Percentiles rank a stretch among this genome's conserved stretches.
phyloP scores from a whole-genome alignment of 2,113 vertebrate genomes.

The Alces alces region DNA sequence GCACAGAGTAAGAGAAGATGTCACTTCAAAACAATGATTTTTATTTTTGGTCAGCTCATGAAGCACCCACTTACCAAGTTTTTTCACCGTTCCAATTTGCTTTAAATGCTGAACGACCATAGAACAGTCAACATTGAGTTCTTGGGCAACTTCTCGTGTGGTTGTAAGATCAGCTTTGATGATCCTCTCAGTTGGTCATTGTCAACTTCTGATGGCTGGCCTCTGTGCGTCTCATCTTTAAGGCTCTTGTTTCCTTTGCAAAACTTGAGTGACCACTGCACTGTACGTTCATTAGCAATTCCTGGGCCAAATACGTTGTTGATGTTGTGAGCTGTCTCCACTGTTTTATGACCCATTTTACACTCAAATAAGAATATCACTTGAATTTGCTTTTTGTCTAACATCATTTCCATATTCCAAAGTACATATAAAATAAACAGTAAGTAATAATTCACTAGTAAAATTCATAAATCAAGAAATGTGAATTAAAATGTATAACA shows the following conservation, averaged over 20 bases:
- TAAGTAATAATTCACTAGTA: not conserved
- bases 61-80: not conserved
- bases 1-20: not conserved
- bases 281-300: not conserved
- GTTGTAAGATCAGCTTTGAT: not conserved
- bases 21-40: not conserved
- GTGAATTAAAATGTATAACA: not conserved
- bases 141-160: not conserved
- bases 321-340: not conserved
- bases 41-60: not conserved
- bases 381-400: not conserved
- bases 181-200: not conserved
- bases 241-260: not conserved
- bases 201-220: not conserved
- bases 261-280: not conserved
- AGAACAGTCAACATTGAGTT: not conserved
- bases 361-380: not conserved
- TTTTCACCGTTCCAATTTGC: not conserved
- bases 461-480: not conserved
- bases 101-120: not conserved
- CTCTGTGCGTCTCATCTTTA: not conserved
- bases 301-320: not conserved
- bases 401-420: not conserved
- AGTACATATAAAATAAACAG: not conserved
- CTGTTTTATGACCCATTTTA: not conserved